A percentile compares a stretch with the other conserved stretches of the same genome.
These are phyloP conservation scores for Aromia moschata DNA, from an alignment of 2,888 invertebrate species.

Conservation along the genomic window DNA sequence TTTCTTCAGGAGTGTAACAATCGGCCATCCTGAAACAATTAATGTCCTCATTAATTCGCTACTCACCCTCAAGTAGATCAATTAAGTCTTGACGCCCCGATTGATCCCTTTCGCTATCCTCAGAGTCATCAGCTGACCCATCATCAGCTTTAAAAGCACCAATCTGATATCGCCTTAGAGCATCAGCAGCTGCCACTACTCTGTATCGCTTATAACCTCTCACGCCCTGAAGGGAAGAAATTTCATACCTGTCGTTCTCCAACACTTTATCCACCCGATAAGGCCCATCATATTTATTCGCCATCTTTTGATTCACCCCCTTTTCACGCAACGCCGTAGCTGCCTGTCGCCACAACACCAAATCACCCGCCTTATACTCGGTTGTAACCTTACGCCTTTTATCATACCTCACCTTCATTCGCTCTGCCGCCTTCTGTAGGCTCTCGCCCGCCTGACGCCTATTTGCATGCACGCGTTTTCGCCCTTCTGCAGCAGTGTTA, in stretches of 20 bases:
- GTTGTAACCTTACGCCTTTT: not conserved
- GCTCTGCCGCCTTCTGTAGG: not conserved
- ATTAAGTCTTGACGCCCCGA: not conserved
- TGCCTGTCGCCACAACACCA: not conserved
- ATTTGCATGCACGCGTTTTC: not conserved
- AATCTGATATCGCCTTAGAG: conserved; percentile 4
- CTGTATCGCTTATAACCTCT: not conserved
- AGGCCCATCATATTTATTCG: not conserved
- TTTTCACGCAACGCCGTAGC: not conserved
- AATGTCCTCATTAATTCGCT: not conserved
- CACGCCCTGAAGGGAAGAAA: not conserved
- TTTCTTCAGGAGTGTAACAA: too few relatives aligned
- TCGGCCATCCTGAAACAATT: too few relatives aligned
- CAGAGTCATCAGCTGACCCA: not conserved
- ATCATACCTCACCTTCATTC: not conserved
- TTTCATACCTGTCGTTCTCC: not conserved
- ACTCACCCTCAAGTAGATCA: too few relatives aligned
- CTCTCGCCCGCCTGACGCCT: not conserved
- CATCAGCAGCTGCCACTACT: not conserved
- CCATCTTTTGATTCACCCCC: not conserved
- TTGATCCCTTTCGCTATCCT: not conserved
- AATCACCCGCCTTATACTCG: not conserved
- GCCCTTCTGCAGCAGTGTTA: not conserved
- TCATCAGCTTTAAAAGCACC: too few relatives aligned
- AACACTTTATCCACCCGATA: not conserved